A percentile compares a stretch with the other conserved stretches of the same genome.
phyloP scores from a whole-genome alignment of 2,113 vertebrate genomes.

The Nesogale talazaci region DNA sequence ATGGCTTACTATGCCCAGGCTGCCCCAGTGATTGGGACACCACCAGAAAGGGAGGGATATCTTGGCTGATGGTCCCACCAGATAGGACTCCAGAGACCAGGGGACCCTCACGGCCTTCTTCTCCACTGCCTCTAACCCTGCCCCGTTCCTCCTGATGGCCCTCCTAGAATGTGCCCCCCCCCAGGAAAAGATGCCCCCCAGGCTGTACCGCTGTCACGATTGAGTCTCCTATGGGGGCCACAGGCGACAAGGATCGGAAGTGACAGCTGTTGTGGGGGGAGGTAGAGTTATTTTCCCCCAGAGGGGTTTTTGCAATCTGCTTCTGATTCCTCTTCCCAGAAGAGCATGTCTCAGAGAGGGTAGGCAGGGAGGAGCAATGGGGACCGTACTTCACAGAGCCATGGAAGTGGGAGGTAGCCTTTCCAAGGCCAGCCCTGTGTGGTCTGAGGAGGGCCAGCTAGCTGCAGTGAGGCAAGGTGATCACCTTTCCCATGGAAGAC shows the following conservation, averaged over 20 bases:
- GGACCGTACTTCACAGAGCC: neutral
- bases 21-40: neutral
- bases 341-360: neutral
- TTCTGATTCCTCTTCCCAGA: neutral
- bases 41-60: neutral
- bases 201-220: rapidly evolving
- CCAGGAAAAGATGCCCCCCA: rapidly evolving
- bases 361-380: rapidly evolving
- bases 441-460: neutral
- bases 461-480: neutral
- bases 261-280: neutral
- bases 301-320: neutral
- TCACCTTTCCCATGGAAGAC: neutral
- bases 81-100: neutral
- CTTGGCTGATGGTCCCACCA: neutral
- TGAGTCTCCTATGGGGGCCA: neutral
- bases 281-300: too few species aligned
- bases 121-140: rapidly evolving
- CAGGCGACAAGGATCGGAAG: neutral
- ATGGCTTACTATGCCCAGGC: neutral
- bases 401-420: neutral
- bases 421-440: neutral
- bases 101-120: neutral
- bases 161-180: neutral
- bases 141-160: neutral